Conservation (phyloP, 1,140 invertebrate genomes). For the Palaemon carinicauda region DNA sequence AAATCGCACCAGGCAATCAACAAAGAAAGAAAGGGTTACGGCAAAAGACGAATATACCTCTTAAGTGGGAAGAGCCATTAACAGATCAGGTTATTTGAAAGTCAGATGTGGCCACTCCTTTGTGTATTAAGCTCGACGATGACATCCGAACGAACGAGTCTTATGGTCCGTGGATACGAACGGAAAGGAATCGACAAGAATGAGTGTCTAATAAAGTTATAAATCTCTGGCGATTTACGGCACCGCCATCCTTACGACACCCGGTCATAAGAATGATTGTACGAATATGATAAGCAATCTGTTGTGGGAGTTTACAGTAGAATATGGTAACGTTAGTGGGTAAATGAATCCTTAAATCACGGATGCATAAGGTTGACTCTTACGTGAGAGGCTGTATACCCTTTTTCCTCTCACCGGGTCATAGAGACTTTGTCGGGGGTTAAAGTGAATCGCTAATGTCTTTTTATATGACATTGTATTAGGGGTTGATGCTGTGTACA, state of each 20-base stretch:
- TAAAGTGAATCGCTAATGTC: conserved; percentile 38
- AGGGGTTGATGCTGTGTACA: conserved; percentile 38
- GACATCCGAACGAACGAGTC: not conserved
- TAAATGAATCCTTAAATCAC: too few relatives aligned
- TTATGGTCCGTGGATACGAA: too few relatives aligned
- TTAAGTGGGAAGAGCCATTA: too few relatives aligned
- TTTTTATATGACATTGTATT: conserved; percentile 43
- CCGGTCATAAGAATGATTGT: not conserved
- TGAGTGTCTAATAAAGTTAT: conserved; percentile 40
- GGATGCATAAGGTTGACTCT: too few relatives aligned
- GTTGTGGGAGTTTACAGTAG: not conserved
- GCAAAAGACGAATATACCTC: too few relatives aligned
- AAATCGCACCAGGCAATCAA: too few relatives aligned
- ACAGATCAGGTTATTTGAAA: too few relatives aligned
- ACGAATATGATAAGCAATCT: not conserved
- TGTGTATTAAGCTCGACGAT: not conserved
- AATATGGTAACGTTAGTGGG: too few relatives aligned
- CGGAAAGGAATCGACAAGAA: conserved; percentile 22
- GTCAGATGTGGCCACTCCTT: too few relatives aligned
- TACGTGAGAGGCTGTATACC: too few relatives aligned
- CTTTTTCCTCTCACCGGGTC: not conserved
- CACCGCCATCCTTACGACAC: not conserved
- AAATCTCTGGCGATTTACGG: not conserved
- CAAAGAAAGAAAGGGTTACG: too few relatives aligned
- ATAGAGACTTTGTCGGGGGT: not conserved